Evolutionary conservation across 2,888 invertebrate genomes (phyloP), one percentile per base, ranked within the genome.

Genomic region (Diabrotica balteata): DNA sequence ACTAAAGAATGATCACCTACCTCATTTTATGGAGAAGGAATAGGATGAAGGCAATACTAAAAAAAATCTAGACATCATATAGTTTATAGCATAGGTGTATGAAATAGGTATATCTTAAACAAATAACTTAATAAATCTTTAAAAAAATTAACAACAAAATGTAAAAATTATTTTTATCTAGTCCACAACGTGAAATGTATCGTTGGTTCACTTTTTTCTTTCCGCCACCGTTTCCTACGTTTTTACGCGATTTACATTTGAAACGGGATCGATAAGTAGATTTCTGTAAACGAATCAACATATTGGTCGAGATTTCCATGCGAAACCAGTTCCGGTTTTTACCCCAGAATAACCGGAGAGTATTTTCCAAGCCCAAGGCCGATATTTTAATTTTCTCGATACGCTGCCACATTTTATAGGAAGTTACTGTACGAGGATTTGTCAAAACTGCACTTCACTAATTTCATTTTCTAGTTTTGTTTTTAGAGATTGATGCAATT

Each of bases 241-340:
- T 42, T 54, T 59, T 53, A 52, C 45, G 57, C 44, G 66, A 71
- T 71, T 71, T 71, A 44, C 71, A 64, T 69, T 65, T 57, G 51
- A 55, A 59, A 68, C 62, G 59, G 61, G 67, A 67, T 70, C 70
- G 67, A 68, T 68, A 68, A 69, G 65, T 66, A 69, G 64, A 69
- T 69, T 69, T 63, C 68, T 55, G 68, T 71, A 71, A 71, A 67
- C 71, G 69, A 69, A 71, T 71, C 71, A 71, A 67, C 71, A 71
- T 71, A 71, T 71, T 64, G 71, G 71, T 66, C 58, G 71, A 66
- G 71, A 71, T 71, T 71, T 67, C 67, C 71, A 69, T 67, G 57
- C 59, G 66, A 54, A 64, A 62, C 64, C 61, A 59, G 66, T 67
- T 69, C 71, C 68, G 71, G 68, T 71, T 71, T 67, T 67, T 69